Conservation (phyloP, 2,797 vertebrate genomes). For the Geotrypetes seraphini region DNA sequence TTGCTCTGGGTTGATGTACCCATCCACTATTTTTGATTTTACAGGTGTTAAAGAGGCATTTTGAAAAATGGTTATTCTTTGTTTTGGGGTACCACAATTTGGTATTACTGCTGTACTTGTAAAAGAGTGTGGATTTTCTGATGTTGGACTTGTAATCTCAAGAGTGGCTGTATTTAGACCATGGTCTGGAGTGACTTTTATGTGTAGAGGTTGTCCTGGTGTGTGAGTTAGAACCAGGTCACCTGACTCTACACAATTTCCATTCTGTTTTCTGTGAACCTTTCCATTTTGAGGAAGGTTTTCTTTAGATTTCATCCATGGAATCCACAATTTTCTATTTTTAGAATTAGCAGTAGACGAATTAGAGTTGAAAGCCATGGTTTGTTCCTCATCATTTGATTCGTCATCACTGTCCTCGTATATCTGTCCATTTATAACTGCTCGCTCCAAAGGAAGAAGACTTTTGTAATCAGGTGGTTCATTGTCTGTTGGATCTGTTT, state of each 20-base stretch:
- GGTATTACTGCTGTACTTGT: slow-evolving; percentile 93
- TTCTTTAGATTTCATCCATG: slow-evolving; percentile 75
- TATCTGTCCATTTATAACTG: slow-evolving; percentile 75
- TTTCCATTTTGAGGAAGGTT: slow-evolving; percentile 67
- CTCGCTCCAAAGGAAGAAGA: slow-evolving; percentile 62
- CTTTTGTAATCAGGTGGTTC: slow-evolving; percentile 67
- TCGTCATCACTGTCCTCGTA: slow-evolving; percentile 66
- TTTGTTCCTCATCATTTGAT: slow-evolving; percentile 63
- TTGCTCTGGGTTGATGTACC: slow-evolving; percentile 63
- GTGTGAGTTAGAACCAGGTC: slow-evolving; percentile 81
- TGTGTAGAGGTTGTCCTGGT: slow-evolving; percentile 86
- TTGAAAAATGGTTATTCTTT: slow-evolving; percentile 91
- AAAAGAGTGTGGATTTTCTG: slow-evolving; percentile 76
- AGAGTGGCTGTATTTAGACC: slow-evolving; percentile 81
- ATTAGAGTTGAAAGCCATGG: slow-evolving; percentile 56
- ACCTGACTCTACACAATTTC: slow-evolving; percentile 70
- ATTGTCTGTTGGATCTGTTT: slow-evolving; percentile 74
- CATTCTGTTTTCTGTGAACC: slow-evolving; percentile 64
- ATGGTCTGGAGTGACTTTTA: slow-evolving; percentile 90
- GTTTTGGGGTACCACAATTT: slow-evolving; percentile 82
- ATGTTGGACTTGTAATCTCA: slow-evolving; percentile 82
- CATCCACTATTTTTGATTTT: slow-evolving; percentile 70
- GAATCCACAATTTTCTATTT: slow-evolving; percentile 67
- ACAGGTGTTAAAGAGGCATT: slow-evolving; percentile 71
- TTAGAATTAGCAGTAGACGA: slow-evolving; percentile 63